Conservation (phyloP, 2,888 invertebrate species). For the Lasioglossum malachurum region DNA sequence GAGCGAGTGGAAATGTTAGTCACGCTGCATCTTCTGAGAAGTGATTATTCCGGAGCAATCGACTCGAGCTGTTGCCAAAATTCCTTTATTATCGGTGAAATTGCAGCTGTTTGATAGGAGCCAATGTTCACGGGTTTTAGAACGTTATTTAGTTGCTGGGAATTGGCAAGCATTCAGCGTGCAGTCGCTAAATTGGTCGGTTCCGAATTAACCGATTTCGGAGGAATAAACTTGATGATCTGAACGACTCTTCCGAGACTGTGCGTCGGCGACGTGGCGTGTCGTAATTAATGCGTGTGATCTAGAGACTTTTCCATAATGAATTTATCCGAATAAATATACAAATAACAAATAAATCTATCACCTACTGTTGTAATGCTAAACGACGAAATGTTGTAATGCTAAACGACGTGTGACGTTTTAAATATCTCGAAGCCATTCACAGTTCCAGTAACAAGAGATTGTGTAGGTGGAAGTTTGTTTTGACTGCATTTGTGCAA, state of each 20-base stretch:
- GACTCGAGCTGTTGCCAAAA: conserved; percentile 38
- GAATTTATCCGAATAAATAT: background rate
- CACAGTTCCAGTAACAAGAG: background rate
- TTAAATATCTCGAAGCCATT: background rate
- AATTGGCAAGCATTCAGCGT: conserved; percentile 46
- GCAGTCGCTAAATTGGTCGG: conserved; percentile 21
- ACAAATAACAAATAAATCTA: background rate
- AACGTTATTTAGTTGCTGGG: conserved; percentile 30
- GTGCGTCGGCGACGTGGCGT: background rate
- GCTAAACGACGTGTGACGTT: background rate
- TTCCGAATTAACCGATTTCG: background rate
- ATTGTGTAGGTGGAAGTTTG: background rate
- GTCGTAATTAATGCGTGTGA: background rate
- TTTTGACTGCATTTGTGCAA: background rate
- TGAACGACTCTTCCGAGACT: background rate
- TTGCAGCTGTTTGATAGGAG: conserved; percentile 36
- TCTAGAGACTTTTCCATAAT: background rate
- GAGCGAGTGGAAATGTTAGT: conserved; percentile 14
- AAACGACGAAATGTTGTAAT: background rate
- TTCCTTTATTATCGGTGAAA: conserved; percentile 33
- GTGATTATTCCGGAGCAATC: background rate
- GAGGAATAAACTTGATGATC: conserved; percentile 11
- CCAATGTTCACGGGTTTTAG: conserved; percentile 7
- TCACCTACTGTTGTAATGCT: background rate
- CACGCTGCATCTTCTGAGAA: conserved; percentile 6